Base-by-base conservation (phyloP, 1,140 invertebrate genomes). In the Mactra quadrangularis region DNA sequence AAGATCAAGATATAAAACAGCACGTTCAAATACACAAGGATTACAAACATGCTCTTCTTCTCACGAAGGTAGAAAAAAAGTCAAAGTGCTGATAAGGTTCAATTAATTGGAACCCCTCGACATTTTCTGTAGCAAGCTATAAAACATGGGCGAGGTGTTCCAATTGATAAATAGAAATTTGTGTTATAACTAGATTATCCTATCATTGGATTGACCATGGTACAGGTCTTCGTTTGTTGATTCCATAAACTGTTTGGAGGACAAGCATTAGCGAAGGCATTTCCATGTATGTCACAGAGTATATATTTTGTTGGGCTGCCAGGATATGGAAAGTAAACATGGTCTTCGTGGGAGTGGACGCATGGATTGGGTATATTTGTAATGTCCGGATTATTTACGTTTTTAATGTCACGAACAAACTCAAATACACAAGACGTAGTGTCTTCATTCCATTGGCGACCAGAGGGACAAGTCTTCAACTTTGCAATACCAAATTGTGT, bases 201-300 rank as follows among this genome's bases (percentile, higher is more conserved):
- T 3, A 50, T 31, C 9, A 47, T 50, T n/a, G n/a, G 72, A 3
- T 29, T 11, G 1, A 81, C 27, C 6, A 17, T 47, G 11, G 66
- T 81, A 41, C 85, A 86, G 1, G 81, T 68, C 45, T 75, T 75
- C 31, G 60, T 66, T 7, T 53, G 60, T 25, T 72, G 57, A 22
- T 81, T 86, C 85, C 85, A 86, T 41, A 83, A 22, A 0, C 84
- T 78, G 9, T 52, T 25, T 9, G 52, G 6, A 6, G 15, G 41
- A 60, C 85, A 86, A 17, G 47, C 33, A 9, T 60, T 38, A 0
- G 71, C 71, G 22, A 64, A 86, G 6, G 77, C 85, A 38, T 84
- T 83, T n/a, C 81, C 83, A 31, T 70, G 45, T 4, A n/a, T 9
- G 57, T 87, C 81, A 68, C 85, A 86, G 22, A 84, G 57, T 53